Percentiles rank a stretch among this genome's conserved stretches.
Evolutionary conservation across 2,113 vertebrate species (phyloP).

Genomic region (Sterrhoptilus dennistouni): DNA sequence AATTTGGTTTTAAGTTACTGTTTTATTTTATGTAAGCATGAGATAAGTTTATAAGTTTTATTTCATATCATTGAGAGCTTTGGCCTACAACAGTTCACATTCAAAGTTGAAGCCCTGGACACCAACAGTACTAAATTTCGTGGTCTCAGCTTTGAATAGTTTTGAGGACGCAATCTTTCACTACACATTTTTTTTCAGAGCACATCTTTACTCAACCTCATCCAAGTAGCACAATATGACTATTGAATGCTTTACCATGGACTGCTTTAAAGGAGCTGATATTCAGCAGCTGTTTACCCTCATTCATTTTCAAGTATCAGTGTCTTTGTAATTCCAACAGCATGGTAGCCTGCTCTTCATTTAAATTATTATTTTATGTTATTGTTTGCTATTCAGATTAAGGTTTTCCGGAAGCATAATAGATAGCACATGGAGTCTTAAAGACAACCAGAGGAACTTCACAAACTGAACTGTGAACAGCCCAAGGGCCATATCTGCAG

Average conservation of each 20-base stretch:
- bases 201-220: not conserved
- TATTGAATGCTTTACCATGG: not conserved
- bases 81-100: not conserved
- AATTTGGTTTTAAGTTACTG: not conserved
- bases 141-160: not conserved
- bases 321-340: not conserved
- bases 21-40: not conserved
- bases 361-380: not conserved
- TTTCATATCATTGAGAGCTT: not conserved
- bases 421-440: not conserved
- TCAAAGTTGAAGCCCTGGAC: not conserved
- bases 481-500: not conserved
- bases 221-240: not conserved
- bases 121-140: not conserved
- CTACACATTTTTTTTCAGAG: not conserved
- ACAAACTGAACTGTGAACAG: not conserved
- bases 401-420: not conserved
- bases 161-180: not conserved
- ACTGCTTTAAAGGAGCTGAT: not conserved
- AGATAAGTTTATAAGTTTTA: not conserved
- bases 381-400: not conserved
- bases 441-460: not conserved
- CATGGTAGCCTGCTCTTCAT: not conserved
- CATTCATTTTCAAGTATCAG: not conserved
- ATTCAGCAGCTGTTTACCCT: not conserved